A percentile compares a stretch with the other conserved stretches of the same genome.
Evolutionary conservation across 37 sponge, comb jelly and placozoan species (phyloP).

Genomic region (Cliona cf. orientalis): DNA sequence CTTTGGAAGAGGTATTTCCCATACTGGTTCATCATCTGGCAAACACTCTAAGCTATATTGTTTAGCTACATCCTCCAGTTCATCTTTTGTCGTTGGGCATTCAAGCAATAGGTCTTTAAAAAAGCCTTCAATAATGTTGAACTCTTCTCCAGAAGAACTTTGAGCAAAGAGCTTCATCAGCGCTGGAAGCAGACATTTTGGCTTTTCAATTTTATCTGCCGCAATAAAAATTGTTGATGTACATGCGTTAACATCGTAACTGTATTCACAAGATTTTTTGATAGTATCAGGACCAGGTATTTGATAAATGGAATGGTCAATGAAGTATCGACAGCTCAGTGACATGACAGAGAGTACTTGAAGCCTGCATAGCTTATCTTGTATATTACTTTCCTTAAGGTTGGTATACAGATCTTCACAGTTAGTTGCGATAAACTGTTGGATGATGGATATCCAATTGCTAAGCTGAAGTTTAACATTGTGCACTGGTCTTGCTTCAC

Average conservation of each 20-base stretch:
- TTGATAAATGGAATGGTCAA: slow-evolving; percentile 7
- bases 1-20: slow-evolving; percentile 3
- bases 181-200: neutral
- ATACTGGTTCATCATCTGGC: slow-evolving; percentile 5
- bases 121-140: neutral
- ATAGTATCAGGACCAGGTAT: neutral
- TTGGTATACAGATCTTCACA: neutral
- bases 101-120: too few species aligned
- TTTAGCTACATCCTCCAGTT: neutral
- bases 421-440: slow-evolving; percentile 16
- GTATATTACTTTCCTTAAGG: neutral
- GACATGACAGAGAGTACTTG: slow-evolving; percentile 16
- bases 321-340: slow-evolving; percentile 13
- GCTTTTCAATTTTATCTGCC: slow-evolving; percentile 14
- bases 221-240: slow-evolving; percentile 22
- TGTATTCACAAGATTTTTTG: neutral
- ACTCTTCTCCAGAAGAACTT: neutral
- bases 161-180: slow-evolving; percentile 22
- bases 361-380: slow-evolving; percentile 15
- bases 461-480: slow-evolving; percentile 13
- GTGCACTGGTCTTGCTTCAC: neutral
- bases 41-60: neutral
- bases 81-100: slow-evolving; percentile 16
- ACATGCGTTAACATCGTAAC: slow-evolving; percentile 3
- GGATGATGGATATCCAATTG: slow-evolving; percentile 28